Evolutionary conservation across 37 sponge, comb jelly and placozoan species (phyloP).

Genomic region (Theonella swinhoei): DNA sequence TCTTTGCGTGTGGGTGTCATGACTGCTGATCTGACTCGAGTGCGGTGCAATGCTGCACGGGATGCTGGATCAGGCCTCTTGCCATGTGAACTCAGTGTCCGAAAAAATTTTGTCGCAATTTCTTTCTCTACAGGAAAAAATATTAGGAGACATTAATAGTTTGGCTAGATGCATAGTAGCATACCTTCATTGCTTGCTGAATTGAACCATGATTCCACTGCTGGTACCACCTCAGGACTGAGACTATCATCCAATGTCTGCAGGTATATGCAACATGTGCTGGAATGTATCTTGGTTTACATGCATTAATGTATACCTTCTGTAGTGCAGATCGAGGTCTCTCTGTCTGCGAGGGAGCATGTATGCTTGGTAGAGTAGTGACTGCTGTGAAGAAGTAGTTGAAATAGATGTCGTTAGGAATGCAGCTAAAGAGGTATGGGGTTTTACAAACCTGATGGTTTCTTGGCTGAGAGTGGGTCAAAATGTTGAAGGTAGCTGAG

Average conservation of each 20-base stretch:
- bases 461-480: not conserved
- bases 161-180: too few species aligned
- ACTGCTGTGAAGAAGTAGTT: not conserved
- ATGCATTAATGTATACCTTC: constrained; percentile 22
- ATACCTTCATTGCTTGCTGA: constrained; percentile 68
- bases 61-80: constrained; percentile 49
- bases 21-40: constrained; percentile 62
- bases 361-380: not conserved
- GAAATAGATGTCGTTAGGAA: not conserved
- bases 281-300: not conserved
- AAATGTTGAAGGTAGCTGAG: not conserved
- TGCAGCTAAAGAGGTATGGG: not conserved
- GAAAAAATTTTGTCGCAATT: constrained; percentile 58
- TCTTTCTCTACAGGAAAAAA: constrained; percentile 48
- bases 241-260: constrained; percentile 59
- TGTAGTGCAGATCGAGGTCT: constrained; percentile 57
- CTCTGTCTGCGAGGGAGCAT: not conserved
- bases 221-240: constrained; percentile 67
- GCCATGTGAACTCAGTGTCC: constrained; percentile 68
- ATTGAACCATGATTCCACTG: constrained; percentile 68
- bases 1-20: constrained; percentile 58
- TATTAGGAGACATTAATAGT: not conserved
- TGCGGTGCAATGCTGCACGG: constrained; percentile 41
- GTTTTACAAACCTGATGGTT: not conserved
- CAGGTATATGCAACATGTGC: not conserved